phyloP scores from a whole-genome alignment of 2,113 vertebrate genomes.

The Seriola rivoliana region DNA sequence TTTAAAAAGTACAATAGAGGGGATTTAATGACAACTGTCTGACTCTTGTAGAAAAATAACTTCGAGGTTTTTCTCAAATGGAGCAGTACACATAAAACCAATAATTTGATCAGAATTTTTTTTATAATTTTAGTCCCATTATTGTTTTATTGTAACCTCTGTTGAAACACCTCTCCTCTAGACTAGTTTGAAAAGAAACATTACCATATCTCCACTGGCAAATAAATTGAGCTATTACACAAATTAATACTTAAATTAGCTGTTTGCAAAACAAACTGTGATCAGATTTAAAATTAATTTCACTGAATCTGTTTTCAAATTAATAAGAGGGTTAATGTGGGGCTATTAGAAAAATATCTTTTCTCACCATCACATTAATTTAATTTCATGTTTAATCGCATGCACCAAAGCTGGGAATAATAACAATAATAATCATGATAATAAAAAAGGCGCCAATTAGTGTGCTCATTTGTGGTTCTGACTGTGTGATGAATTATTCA shows the following conservation, averaged over 20 bases:
- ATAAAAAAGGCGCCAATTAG: constrained; percentile 62
- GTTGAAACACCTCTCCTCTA: not conserved
- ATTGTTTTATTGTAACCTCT: constrained; percentile 7
- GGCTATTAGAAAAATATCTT: constrained; percentile 66
- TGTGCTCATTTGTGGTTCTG: constrained; percentile 48
- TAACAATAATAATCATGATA: constrained; percentile 56
- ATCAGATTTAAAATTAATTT: constrained; percentile 69
- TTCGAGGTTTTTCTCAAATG: not conserved
- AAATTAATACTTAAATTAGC: constrained; percentile 69
- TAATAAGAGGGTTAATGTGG: constrained; percentile 67
- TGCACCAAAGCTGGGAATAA: constrained; percentile 49
- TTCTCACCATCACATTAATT: constrained; percentile 69
- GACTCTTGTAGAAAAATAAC: not conserved
- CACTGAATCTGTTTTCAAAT: constrained; percentile 67
- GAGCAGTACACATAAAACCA: not conserved
- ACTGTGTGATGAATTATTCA: constrained; percentile 75
- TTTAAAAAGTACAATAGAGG: not conserved
- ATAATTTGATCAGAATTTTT: constrained; percentile 4
- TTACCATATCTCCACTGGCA: constrained; percentile 38
- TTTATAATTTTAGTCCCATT: constrained; percentile 4
- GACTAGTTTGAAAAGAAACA: constrained; percentile 24
- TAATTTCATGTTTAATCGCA: constrained; percentile 65
- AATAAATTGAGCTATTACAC: constrained; percentile 60
- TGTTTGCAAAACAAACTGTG: constrained; percentile 51
- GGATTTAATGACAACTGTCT: not conserved